phyloP scores from a whole-genome alignment of 2,888 invertebrate species.

The Drosophila nr. medialis region DNA sequence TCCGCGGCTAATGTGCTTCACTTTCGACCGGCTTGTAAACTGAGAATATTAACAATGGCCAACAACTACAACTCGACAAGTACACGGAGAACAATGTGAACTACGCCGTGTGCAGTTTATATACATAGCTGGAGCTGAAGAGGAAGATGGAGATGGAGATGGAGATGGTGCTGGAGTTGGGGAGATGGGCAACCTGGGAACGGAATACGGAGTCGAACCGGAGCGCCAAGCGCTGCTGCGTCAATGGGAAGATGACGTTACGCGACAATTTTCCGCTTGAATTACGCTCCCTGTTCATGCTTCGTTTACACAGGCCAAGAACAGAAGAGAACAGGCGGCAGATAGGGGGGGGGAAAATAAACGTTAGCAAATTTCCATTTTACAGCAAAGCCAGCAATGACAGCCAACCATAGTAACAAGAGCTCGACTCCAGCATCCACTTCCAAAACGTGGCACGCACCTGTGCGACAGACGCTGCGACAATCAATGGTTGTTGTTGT shows the following conservation, averaged over 20 bases:
- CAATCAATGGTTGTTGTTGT: conserved; percentile 62
- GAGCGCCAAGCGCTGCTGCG: conserved; percentile 56
- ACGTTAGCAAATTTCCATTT: conserved; percentile 79
- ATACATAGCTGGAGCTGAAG: conserved; percentile 43
- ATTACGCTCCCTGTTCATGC: conserved; percentile 82
- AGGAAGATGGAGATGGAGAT: background rate
- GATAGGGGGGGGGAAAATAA: conserved; percentile 59
- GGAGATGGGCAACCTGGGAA: conserved; percentile 21
- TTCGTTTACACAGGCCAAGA: conserved; percentile 76
- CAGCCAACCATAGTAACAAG: conserved; percentile 37
- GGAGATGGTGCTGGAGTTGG: background rate
- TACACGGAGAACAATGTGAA: conserved; percentile 59
- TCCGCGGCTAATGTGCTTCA: conserved; percentile 63
- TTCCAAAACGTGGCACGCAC: conserved; percentile 54
- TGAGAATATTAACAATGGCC: conserved; percentile 72
- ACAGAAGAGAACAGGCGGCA: conserved; percentile 6
- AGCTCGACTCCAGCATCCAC: conserved; percentile 35
- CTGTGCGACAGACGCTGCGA: conserved; percentile 65
- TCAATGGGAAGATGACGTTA: conserved; percentile 74
- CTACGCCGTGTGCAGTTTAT: conserved; percentile 65
- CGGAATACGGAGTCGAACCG: conserved; percentile 17
- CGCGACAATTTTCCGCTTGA: conserved; percentile 83
- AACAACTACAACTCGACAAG: conserved; percentile 32
- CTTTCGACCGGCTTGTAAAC: conserved; percentile 55
- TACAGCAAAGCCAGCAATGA: conserved; percentile 59